Conservation (phyloP, 2,888 invertebrate genomes). For the Bibio marci region DNA sequence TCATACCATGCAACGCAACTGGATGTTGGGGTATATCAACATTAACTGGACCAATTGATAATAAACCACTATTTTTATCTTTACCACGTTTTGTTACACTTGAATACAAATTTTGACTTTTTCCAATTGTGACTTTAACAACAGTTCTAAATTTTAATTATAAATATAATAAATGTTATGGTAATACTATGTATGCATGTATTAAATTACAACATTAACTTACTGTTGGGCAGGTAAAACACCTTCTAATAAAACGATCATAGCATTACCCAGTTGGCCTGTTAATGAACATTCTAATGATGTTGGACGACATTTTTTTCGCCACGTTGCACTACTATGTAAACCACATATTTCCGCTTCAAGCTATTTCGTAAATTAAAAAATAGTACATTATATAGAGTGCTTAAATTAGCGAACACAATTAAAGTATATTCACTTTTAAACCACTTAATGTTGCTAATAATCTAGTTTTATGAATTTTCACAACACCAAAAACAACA, state of each 20-base stretch:
- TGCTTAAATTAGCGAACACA: too few relatives aligned
- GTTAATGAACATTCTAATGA: slow-evolving; percentile 63
- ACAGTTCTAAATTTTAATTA: slow-evolving; percentile 54
- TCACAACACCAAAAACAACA: slow-evolving; percentile 72
- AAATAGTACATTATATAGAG: too few relatives aligned
- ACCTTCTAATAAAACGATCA: slow-evolving; percentile 83
- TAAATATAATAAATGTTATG: slow-evolving; percentile 3
- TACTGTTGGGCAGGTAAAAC: slow-evolving; percentile 78
- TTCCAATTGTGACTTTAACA: slow-evolving; percentile 81
- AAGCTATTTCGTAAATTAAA: slow-evolving; percentile 24
- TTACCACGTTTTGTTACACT: slow-evolving; percentile 58
- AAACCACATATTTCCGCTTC: slow-evolving; percentile 88
- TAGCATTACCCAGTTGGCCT: slow-evolving; percentile 79
- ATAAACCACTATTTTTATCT: slow-evolving; percentile 62
- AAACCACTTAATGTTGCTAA: slow-evolving; percentile 83
- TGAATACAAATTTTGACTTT: slow-evolving; percentile 82
- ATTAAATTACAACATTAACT: slow-evolving; percentile 25
- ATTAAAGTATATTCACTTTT: too few relatives aligned
- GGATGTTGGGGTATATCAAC: slow-evolving; percentile 98
- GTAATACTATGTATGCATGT: neutral
- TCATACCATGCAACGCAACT: slow-evolving; percentile 94
- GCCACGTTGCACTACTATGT: slow-evolving; percentile 78
- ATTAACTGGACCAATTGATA: slow-evolving; percentile 76
- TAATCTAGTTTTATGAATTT: slow-evolving; percentile 71
- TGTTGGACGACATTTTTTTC: slow-evolving; percentile 61